A percentile compares a stretch with the other conserved stretches of the same genome.
These are phyloP conservation scores for Ashinkailepas kermadecensis DNA, from an alignment of 2,888 invertebrate species.

Conservation along the genomic window DNA sequence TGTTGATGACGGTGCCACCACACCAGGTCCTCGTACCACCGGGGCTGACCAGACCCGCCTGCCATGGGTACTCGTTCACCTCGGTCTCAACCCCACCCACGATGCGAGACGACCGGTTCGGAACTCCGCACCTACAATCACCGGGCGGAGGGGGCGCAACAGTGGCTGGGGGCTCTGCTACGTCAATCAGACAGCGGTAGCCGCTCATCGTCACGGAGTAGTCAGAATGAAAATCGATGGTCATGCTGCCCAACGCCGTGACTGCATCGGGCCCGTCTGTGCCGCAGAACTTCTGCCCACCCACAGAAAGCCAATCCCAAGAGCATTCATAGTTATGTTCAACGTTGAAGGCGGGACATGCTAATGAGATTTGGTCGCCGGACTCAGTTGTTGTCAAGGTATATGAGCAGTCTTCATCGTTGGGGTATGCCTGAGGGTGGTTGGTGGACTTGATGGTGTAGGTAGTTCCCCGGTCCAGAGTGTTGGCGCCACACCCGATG, in stretches of 20 bases:
- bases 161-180: background rate
- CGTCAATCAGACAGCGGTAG: background rate
- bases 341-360: background rate
- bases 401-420: background rate
- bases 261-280: background rate
- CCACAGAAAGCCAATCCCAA: background rate
- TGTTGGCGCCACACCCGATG: background rate
- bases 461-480: background rate
- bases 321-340: background rate
- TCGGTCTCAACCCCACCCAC: background rate
- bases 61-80: background rate
- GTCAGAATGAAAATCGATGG: background rate
- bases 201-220: background rate
- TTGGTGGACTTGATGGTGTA: background rate
- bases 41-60: background rate
- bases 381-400: background rate
- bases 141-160: background rate
- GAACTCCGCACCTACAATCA: background rate
- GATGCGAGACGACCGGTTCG: background rate
- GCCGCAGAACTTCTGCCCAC: background rate
- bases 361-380: background rate
- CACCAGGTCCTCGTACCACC: background rate
- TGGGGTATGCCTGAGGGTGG: background rate
- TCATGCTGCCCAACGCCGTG: background rate
- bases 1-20: constrained; percentile 2